Base-by-base conservation (phyloP, 2,113 vertebrate species). In the Tylochromis polylepis region DNA sequence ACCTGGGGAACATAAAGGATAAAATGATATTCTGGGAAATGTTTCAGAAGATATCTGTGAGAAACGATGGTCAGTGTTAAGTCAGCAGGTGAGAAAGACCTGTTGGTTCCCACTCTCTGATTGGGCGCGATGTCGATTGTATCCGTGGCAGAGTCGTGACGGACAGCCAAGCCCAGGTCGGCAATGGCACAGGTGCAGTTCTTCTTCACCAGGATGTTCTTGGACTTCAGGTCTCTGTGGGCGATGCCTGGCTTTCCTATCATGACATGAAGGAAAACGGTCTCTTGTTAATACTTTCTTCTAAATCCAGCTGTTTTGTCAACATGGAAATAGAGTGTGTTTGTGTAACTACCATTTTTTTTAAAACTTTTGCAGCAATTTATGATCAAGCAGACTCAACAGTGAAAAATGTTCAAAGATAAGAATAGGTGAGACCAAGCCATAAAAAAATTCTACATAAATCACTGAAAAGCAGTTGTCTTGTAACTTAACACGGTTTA, bases 171-270 rank as follows among this genome's bases (percentile, higher is more conserved):
- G 8, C 99, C 99, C 2, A 99, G 96, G 95, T 99, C 99, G 5
- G 99, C 99, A 2, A 99, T 99, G 82, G 98, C 98, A 5, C 99
- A 99, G 27, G 97, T 98, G 90, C 98, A 97, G 0, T 99, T 99
- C 94, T 99, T 99, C 96, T 99, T 99, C 86, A 99, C 99, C 91
- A 99, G 89, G 92, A 99, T 99, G 92, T 99, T 99, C 96, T 99
- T 99, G 82, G 98, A 99, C 89, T 99, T 99, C 91, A 99, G 96
- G 94, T 99, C 99, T 58, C 99, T 96, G 91, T 99, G 99, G 89
- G 98, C 98, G 15, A 99, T 99, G 70, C 98, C 99, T 67, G 99
- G 99, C 87, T 99, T 99, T 88, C 99, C 99, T 99, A 62, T 81
- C n/a, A 27, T 5, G 60, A 41, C 72, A 77, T 77, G 27, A 31